These are phyloP conservation scores for Saiga tatarica DNA, from an alignment of 2,113 vertebrate species.

Conservation along the genomic window DNA sequence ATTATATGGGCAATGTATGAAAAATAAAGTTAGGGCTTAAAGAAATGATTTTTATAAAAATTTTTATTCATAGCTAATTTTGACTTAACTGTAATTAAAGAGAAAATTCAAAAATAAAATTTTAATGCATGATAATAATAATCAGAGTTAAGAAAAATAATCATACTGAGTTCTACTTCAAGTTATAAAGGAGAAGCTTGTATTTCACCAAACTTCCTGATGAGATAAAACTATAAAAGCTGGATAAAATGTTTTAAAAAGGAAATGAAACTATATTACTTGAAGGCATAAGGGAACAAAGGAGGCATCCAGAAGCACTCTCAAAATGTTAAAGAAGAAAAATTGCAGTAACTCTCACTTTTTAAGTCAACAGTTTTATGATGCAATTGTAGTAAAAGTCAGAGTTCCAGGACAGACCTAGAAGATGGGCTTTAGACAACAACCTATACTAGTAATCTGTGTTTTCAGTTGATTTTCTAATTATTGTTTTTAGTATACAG, in stretches of 20 bases:
- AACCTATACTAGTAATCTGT: neutral
- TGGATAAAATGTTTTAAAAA: neutral
- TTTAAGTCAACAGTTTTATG: neutral
- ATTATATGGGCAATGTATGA: neutral
- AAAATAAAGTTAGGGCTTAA: neutral
- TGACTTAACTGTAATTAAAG: neutral
- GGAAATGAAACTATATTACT: neutral
- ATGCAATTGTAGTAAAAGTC: neutral
- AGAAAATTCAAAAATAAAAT: neutral
- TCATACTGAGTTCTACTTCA: neutral
- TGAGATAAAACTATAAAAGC: neutral
- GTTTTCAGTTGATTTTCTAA: neutral
- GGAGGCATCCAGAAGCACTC: neutral
- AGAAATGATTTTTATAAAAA: neutral
- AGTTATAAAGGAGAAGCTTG: neutral
- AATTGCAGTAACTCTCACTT: neutral
- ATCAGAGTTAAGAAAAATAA: neutral
- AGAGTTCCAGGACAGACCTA: neutral
- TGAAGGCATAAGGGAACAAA: neutral
- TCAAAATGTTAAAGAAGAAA: neutral
- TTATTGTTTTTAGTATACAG: neutral
- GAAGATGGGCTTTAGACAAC: neutral
- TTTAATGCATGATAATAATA: neutral
- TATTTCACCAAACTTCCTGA: too few species aligned
- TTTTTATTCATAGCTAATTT: neutral